These are phyloP conservation scores for Bombus pascuorum DNA, from an alignment of 1,140 invertebrate species.

Conservation along the genomic window DNA sequence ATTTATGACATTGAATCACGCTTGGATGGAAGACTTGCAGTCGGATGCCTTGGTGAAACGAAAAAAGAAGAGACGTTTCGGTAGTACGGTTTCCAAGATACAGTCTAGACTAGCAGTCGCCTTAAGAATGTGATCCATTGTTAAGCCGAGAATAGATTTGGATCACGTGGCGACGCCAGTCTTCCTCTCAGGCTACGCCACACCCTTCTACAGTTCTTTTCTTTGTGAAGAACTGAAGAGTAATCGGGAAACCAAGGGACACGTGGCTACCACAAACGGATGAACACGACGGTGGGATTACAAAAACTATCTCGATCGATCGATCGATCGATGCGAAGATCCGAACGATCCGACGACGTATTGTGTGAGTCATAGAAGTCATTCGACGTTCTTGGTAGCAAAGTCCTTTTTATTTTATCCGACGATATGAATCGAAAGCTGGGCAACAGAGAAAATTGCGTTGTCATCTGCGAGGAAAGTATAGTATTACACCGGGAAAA, in stretches of 20 bases:
- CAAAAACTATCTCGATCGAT: background rate
- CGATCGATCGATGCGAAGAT: background rate
- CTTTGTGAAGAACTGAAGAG: background rate
- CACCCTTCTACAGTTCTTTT: background rate
- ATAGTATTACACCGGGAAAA: no score
- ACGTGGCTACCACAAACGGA: no score
- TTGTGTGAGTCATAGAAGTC: no score
- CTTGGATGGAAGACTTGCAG: background rate
- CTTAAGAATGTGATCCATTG: slow-evolving; percentile 78
- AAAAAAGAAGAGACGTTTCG: background rate
- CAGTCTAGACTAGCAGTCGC: slow-evolving; percentile 30
- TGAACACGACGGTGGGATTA: background rate
- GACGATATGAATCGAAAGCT: no score
- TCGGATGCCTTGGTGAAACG: background rate
- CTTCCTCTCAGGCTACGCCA: slow-evolving; percentile 8
- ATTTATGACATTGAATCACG: background rate
- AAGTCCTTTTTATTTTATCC: no score
- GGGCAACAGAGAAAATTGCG: no score
- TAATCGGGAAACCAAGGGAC: background rate
- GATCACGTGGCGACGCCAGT: slow-evolving; percentile 61
- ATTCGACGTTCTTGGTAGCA: no score
- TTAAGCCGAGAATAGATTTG: slow-evolving; percentile 77
- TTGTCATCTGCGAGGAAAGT: no score
- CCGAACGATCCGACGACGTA: background rate
- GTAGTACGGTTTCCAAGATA: background rate